A percentile compares a stretch with the other conserved stretches of the same genome.
phyloP scores from a whole-genome alignment of 1,140 invertebrate species.

The Drosophila virilis region DNA sequence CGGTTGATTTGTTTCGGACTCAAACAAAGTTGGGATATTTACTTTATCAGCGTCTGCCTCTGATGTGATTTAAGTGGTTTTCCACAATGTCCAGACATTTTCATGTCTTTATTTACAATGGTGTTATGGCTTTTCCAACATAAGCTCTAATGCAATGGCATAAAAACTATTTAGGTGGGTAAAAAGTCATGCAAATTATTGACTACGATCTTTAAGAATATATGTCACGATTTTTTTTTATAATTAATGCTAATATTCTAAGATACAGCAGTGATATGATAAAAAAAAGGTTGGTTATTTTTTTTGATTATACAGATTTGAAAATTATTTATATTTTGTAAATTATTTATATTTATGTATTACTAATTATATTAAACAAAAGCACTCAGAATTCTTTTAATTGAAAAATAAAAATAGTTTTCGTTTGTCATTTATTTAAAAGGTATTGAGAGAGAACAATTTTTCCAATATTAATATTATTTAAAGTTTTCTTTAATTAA shows the following conservation, averaged over 20 bases:
- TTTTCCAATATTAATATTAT: not conserved
- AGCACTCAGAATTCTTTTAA: too few relatives aligned
- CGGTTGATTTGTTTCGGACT: slow-evolving; percentile 65
- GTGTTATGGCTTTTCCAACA: slow-evolving; percentile 27
- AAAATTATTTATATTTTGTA: too few relatives aligned
- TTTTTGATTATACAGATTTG: too few relatives aligned
- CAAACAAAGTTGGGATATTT: slow-evolving; percentile 22
- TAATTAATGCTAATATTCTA: too few relatives aligned
- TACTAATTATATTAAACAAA: too few relatives aligned
- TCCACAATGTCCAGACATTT: slow-evolving; percentile 50
- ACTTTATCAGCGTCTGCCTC: slow-evolving; percentile 71
- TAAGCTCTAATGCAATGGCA: slow-evolving; percentile 23
- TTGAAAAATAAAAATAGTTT: too few relatives aligned
- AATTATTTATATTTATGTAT: too few relatives aligned
- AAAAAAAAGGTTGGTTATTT: too few relatives aligned
- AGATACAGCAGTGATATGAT: too few relatives aligned
- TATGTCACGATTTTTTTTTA: not conserved
- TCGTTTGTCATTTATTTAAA: too few relatives aligned
- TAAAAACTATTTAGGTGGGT: not conserved
- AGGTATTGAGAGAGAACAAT: too few relatives aligned
- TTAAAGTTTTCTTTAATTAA: not conserved
- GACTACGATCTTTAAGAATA: not conserved
- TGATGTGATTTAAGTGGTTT: slow-evolving; percentile 76
- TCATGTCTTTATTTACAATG: slow-evolving; percentile 69
- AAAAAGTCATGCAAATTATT: not conserved